Conservation (phyloP, 2,888 invertebrate species). For the Cenopis cana region DNA sequence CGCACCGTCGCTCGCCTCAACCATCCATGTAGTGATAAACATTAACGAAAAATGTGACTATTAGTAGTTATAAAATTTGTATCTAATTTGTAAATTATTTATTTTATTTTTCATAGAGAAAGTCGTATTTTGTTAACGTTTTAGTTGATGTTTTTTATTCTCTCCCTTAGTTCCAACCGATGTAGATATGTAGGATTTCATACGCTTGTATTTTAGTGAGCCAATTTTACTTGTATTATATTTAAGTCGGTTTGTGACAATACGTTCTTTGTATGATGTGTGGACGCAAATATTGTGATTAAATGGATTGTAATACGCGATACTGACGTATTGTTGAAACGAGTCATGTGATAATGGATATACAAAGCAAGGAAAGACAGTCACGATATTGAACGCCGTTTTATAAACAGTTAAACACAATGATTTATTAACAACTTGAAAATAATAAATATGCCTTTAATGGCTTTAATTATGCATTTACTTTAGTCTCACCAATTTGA, state of each 20-base stretch:
- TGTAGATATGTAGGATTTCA: constrained; percentile 82
- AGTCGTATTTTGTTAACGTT: constrained; percentile 85
- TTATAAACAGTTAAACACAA: background rate
- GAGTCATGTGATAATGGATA: background rate
- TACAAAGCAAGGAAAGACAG: background rate
- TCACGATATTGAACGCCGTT: background rate
- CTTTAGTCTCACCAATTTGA: constrained; percentile 4
- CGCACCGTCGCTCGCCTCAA: constrained; percentile 60
- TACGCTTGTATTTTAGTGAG: constrained; percentile 85
- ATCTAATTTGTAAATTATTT: constrained; percentile 84
- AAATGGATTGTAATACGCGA: constrained; percentile 65
- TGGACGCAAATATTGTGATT: constrained; percentile 71
- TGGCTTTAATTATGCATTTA: background rate
- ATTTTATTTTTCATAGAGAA: constrained; percentile 84
- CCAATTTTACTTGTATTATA: constrained; percentile 79
- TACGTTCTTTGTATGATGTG: constrained; percentile 68
- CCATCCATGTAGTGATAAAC: constrained; percentile 74
- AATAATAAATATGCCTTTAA: too few relatives aligned
- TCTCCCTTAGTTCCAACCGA: constrained; percentile 80
- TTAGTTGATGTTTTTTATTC: constrained; percentile 83
- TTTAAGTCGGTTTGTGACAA: constrained; percentile 73
- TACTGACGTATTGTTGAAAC: constrained; percentile 52
- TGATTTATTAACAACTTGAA: background rate
- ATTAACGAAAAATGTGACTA: constrained; percentile 76
- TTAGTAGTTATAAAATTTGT: constrained; percentile 77